phyloP scores from a whole-genome alignment of 1,140 invertebrate species.

The Halyomorpha halys region DNA sequence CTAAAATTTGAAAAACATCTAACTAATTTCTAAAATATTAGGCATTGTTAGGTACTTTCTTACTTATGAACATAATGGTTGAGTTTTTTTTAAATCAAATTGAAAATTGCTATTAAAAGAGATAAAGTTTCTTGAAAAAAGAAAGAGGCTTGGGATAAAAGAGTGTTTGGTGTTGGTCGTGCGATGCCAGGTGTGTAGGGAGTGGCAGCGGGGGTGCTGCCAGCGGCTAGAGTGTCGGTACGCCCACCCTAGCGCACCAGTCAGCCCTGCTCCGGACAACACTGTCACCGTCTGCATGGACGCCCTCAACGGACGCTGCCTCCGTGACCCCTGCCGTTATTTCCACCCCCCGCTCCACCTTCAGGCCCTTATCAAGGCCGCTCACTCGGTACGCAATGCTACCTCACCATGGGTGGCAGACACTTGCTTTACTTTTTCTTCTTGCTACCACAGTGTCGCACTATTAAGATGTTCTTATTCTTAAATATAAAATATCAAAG shows the following conservation, averaged over 20 bases:
- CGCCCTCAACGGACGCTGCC: constrained; percentile 93
- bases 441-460: constrained; percentile 23
- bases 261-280: constrained; percentile 86
- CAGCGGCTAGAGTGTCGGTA: constrained; percentile 94
- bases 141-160: background rate
- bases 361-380: constrained; percentile 95
- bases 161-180: constrained; percentile 18
- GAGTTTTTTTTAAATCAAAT: no score
- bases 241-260: constrained; percentile 91
- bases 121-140: background rate
- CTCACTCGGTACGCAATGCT: constrained; percentile 82
- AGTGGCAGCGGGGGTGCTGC: constrained; percentile 94
- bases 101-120: no score
- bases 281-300: constrained; percentile 98
- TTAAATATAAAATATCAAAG: background rate
- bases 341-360: constrained; percentile 96
- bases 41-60: no score
- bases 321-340: constrained; percentile 92
- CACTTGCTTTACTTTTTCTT: constrained; percentile 14
- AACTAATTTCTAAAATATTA: no score
- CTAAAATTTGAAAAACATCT: no score
- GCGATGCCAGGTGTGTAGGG: constrained; percentile 82
- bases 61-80: no score
- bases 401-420: constrained; percentile 36
- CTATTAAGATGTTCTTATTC: background rate